phyloP scores from a whole-genome alignment of 2,797 vertebrate genomes.

The Diplodus puntazzo region DNA sequence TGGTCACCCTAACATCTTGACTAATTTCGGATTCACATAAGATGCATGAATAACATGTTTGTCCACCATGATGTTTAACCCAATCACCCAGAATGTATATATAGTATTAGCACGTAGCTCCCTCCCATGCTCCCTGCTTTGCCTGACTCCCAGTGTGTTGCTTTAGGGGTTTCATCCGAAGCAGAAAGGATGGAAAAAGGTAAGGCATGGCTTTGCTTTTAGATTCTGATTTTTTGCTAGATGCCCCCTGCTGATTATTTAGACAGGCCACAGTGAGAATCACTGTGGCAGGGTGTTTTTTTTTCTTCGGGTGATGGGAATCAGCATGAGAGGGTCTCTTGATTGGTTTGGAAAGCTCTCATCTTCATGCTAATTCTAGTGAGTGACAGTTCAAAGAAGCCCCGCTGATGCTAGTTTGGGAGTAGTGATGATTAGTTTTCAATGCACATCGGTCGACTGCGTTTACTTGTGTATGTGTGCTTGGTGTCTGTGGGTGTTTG shows the following conservation, averaged over 20 bases:
- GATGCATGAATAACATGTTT: background rate
- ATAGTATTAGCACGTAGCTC: constrained; percentile 34
- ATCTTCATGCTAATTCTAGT: constrained; percentile 18
- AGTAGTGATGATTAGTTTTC: constrained; percentile 8
- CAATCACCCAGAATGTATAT: constrained; percentile 31
- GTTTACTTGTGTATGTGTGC: constrained; percentile 11
- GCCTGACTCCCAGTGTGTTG: constrained; percentile 81
- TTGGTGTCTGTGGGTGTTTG: constrained; percentile 22
- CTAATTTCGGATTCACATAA: constrained; percentile 13
- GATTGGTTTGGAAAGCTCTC: constrained; percentile 30
- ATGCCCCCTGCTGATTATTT: constrained; percentile 35
- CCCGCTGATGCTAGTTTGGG: constrained; percentile 10
- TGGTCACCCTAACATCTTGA: background rate
- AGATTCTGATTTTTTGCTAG: constrained; percentile 48
- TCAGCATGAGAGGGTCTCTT: constrained; percentile 21
- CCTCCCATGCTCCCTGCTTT: constrained; percentile 60
- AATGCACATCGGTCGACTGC: constrained; percentile 1
- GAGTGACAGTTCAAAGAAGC: constrained; percentile 33
- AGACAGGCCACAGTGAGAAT: constrained; percentile 21
- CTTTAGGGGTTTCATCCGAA: constrained; percentile 73
- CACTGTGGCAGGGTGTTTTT: constrained; percentile 17
- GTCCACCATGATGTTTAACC: constrained; percentile 20
- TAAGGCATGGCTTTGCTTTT: constrained; percentile 74
- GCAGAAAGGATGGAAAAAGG: constrained; percentile 74
- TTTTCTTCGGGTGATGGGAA: constrained; percentile 24